Base-by-base conservation (phyloP, 2,888 invertebrate genomes). In the Drosophila tanythrix region DNA sequence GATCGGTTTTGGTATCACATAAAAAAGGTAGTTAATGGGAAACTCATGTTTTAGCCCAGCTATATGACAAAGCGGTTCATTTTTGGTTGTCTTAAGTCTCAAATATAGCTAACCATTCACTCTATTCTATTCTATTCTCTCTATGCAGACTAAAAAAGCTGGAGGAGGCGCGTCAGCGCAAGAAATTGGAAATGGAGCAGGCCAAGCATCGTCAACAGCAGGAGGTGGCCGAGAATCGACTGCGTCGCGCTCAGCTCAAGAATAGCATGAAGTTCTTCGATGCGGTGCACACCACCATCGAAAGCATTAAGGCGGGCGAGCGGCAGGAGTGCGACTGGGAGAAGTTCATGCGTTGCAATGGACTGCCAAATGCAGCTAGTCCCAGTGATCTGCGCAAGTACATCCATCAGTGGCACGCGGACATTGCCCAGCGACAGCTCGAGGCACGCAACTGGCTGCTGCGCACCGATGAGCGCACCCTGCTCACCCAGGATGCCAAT, bases 301-400 rank as follows among this genome's bases (percentile, higher is more conserved):
- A 91, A 25, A 80, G 77, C 60, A 92, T 93, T 63, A 91, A 91
- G 70, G 81, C 77, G 4, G 84, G 84, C 3, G 90, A 89, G 25
- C 88, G 91, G 5, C 87, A 92, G 52, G 76, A 91, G 46, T 81
- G 81, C 13, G 93, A 93, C 55, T 93, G 93, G 93, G 92, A 92
- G 61, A 92, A 91, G 67, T 93, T 90, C 62, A 93, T 93, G 93
- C 92, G 93, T 7, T 93, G 93, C 85, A 92, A 93, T 64, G 93
- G 93, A 3, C 79, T 93, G 8, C 93, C 93, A 3, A 92, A 91
- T 77, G 90, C 93, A 3, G 90, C 89, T 52, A 92, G 92, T 74
- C 93, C 93, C 10, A 92, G 93, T 61, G 93, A 93, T 76, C 79
- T 93, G 56, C 88, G 93, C 7, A 93, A 92, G 61, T 93, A 93